Evolutionary conservation across 2,888 invertebrate species (phyloP).

Genomic region (Deilephila porcellus): DNA sequence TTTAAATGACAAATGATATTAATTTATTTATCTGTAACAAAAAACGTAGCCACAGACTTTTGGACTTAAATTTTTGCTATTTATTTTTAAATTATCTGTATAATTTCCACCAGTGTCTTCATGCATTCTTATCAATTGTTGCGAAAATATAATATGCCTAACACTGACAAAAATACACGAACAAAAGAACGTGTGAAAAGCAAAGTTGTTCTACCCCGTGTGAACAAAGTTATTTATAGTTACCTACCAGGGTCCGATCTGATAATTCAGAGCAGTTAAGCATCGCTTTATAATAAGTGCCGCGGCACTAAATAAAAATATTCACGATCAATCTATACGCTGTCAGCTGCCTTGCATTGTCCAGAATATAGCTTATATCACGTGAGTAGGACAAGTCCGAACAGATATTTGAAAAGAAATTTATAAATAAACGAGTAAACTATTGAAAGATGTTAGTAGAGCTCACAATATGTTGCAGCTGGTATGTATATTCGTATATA

Average conservation of each 20-base stretch:
- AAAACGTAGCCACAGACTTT: too few species aligned
- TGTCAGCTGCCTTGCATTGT: slow-evolving; percentile 26
- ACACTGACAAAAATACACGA: neutral
- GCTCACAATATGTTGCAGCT: too few species aligned
- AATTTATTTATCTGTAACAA: too few species aligned
- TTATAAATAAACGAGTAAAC: too few species aligned
- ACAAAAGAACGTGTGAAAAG: neutral
- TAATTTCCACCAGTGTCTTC: too few species aligned
- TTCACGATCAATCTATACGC: slow-evolving; percentile 9
- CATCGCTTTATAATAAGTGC: slow-evolving; percentile 16
- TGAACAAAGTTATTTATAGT: neutral
- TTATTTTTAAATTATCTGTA: too few species aligned
- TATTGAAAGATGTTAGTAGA: too few species aligned
- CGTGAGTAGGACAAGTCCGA: neutral
- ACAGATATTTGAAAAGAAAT: neutral
- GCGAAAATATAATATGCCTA: neutral
- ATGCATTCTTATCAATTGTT: too few species aligned
- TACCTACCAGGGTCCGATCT: neutral
- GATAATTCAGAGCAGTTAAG: neutral
- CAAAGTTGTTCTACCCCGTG: neutral
- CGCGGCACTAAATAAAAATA: slow-evolving; percentile 13
- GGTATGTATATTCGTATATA: too few species aligned
- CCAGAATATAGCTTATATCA: neutral
- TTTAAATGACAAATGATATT: too few species aligned
- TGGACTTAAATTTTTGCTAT: too few species aligned